These are phyloP conservation scores for Trachythela sp. DNA, from an alignment of 64 coral and sea anemone species.

Conservation along the genomic window DNA sequence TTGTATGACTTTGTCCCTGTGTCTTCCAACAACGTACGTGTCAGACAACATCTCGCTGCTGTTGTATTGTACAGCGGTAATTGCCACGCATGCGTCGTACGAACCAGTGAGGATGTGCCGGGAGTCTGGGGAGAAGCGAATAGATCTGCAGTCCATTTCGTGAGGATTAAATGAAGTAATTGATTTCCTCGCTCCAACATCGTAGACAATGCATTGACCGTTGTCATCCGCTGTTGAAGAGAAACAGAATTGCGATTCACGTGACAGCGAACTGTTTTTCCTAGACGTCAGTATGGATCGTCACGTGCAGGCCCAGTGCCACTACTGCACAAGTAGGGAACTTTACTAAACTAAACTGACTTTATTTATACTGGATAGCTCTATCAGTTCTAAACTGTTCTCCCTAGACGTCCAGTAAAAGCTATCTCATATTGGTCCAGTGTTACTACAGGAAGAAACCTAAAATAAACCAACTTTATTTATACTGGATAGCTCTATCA, in stretches of 20 bases:
- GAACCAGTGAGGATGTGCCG: conserved; percentile 77
- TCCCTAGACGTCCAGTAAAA: too few species aligned
- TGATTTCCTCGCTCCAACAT: conserved; percentile 78
- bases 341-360: too few species aligned
- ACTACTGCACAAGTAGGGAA: too few species aligned
- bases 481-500: too few species aligned
- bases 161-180: conserved; percentile 82
- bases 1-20: conserved; percentile 91
- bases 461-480: too few species aligned
- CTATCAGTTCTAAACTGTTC: too few species aligned
- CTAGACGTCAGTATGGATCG: not conserved
- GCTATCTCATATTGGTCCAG: too few species aligned
- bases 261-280: not conserved
- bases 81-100: conserved; percentile 71
- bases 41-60: conserved; percentile 64
- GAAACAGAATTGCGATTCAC: not conserved
- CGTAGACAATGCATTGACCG: conserved; percentile 92
- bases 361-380: too few species aligned
- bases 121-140: conserved; percentile 84
- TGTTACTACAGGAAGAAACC: too few species aligned
- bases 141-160: conserved; percentile 84
- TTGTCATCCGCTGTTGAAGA: conserved; percentile 72
- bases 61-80: conserved; percentile 75
- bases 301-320: too few species aligned
- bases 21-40: conserved; percentile 59